A percentile compares a stretch with the other conserved stretches of the same genome.
Conservation (phyloP, 2,888 invertebrate species). For the Torymus aiolomorphi region DNA sequence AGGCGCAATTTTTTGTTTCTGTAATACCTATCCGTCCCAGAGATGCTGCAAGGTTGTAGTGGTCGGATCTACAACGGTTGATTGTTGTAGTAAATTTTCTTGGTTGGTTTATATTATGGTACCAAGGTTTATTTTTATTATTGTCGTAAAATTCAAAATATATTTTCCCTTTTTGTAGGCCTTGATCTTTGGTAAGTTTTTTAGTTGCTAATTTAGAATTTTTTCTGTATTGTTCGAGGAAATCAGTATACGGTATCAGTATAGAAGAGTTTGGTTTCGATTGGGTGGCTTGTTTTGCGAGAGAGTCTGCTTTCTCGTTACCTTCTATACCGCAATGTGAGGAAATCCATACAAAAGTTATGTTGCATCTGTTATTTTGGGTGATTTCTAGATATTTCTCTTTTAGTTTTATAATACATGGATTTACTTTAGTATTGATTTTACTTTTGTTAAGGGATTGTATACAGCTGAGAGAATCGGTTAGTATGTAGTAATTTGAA, state of each 20-base stretch:
- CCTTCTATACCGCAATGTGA: not conserved
- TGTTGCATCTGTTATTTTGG: not conserved
- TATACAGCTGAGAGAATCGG: not conserved
- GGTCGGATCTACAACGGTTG: not conserved
- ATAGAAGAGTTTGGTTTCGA: not conserved
- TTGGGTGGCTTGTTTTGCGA: not conserved
- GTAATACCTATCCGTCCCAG: not conserved
- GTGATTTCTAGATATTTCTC: not conserved
- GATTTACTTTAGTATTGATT: not conserved
- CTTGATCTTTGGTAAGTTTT: not conserved
- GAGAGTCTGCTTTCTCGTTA: not conserved
- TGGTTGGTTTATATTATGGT: not conserved
- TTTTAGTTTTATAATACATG: not conserved
- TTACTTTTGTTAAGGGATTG: not conserved
- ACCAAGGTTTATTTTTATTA: not conserved
- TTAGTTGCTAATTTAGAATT: not conserved
- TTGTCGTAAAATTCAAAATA: not conserved
- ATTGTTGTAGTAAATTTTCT: not conserved
- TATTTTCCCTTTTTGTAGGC: not conserved
- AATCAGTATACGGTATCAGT: not conserved
- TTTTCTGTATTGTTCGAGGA: not conserved
- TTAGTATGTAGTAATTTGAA: not conserved
- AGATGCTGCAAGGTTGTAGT: slow-evolving; percentile 6
- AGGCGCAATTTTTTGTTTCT: not conserved
- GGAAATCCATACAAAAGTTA: not conserved